Base-by-base conservation (phyloP, 2,888 invertebrate species). In the Slavum lentiscoides region DNA sequence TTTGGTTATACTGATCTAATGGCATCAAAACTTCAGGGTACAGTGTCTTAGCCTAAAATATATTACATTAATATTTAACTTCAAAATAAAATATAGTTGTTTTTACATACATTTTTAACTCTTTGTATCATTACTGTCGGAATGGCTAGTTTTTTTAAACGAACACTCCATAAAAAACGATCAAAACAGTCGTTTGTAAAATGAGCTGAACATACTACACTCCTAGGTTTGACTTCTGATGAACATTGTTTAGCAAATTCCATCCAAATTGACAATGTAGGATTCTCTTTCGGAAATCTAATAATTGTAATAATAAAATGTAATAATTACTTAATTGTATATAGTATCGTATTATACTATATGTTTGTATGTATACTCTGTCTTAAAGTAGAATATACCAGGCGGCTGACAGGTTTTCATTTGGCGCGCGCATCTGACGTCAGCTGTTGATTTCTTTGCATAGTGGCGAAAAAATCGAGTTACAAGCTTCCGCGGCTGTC, bases 51-150 rank as follows among this genome's bases (percentile, higher is more conserved):
- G 68, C 23, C 68, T 53, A 7, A 69, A 69, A 53, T 53, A 69
- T 53, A 69, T 39, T 67, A 67, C 11, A n/a, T n/a, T n/a, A n/a
- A n/a, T 13, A 49, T 11, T 68, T 21, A 21, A 8, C 21, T 23
- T 30, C 53, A 39, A 66, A 66, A 66, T 11, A n/a, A 66, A 66
- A 66, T 43, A 39, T 19, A 43, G 66, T 39, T 13, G 39, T 66
- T 17, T 69, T 69, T 69, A 69, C 37, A 21, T 70, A 55, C 37
- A 19, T 43, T 70, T 70, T 49, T 49, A 15, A 67, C 67, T 67
- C 67, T 49, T 21, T 19, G 15, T 13, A 67, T 15, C 21, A 67
- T 67, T 21, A 67, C 43, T 21, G 13, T 21, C 21, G 49, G 49
- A 49, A 49, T 15, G 21, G 67, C 67, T 49, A 15, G 21, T 67